These are phyloP conservation scores for Megathymus violae DNA, from an alignment of 1,140 invertebrate species.

Conservation along the genomic window DNA sequence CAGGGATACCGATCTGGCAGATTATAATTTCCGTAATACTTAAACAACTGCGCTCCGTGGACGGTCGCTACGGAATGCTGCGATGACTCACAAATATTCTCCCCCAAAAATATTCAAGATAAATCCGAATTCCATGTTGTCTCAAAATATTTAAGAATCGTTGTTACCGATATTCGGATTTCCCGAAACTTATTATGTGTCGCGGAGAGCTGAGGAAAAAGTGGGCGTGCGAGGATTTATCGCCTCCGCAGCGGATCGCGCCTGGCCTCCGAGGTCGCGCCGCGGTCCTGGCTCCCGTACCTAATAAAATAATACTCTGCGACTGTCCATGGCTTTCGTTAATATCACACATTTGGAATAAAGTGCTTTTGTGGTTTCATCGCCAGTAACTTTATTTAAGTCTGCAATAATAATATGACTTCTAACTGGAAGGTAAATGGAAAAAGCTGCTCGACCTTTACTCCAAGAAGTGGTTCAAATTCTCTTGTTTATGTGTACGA, in stretches of 20 bases:
- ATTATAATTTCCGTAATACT: neutral
- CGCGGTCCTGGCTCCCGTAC: conserved; percentile 10
- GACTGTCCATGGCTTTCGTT: neutral
- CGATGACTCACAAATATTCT: neutral
- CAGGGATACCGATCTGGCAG: no score
- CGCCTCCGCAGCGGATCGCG: conserved; percentile 42
- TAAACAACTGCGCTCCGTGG: neutral
- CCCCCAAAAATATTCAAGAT: neutral
- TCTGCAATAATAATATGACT: no score
- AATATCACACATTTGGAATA: neutral
- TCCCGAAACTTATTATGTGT: conserved; percentile 20
- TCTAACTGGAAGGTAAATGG: no score
- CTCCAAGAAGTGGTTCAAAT: no score
- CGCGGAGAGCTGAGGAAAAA: conserved; percentile 30
- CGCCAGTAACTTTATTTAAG: no score
- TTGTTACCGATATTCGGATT: conserved; percentile 14
- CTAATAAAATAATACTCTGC: conserved; percentile 3
- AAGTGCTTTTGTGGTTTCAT: neutral
- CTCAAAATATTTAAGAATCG: conserved; percentile 6
- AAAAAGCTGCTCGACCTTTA: no score
- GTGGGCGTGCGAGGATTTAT: conserved; percentile 55
- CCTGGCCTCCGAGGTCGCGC: conserved; percentile 2
- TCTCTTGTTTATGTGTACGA: no score
- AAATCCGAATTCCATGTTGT: neutral
- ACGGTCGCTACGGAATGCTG: neutral